Evolutionary conservation across 2,113 vertebrate species (phyloP).

Genomic region (Bubo blakistoni): DNA sequence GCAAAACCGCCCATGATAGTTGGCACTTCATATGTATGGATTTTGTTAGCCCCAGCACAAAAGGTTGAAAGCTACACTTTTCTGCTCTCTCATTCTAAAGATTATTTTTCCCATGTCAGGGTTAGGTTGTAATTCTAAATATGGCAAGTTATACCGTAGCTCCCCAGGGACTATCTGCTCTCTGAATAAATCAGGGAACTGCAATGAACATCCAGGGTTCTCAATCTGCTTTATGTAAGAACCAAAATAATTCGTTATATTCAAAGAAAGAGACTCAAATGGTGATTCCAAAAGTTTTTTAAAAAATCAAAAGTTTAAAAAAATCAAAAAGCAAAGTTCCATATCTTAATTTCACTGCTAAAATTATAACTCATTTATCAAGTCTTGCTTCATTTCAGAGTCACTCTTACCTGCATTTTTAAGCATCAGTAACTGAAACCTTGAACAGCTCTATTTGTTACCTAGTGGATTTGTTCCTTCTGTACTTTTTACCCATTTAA

Average conservation of each 20-base stretch:
- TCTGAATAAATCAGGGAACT: background rate
- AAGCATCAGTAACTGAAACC: background rate
- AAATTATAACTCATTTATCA: background rate
- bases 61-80: background rate
- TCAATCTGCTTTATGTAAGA: background rate
- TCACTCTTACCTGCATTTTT: background rate
- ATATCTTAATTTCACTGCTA: background rate
- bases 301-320: background rate
- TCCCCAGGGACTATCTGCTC: background rate
- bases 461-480: background rate
- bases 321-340: background rate
- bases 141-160: background rate
- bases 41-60: background rate
- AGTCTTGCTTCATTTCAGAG: background rate
- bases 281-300: background rate
- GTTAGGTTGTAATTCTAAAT: background rate
- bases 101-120: background rate
- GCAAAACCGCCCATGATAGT: accelerated
- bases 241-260: background rate
- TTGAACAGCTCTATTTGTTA: background rate
- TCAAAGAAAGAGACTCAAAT: background rate
- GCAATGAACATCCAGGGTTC: background rate
- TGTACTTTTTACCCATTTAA: background rate
- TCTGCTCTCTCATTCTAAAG: background rate
- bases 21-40: background rate